phyloP scores from a whole-genome alignment of 2,888 invertebrate genomes.

The Ochlodes sylvanus region DNA sequence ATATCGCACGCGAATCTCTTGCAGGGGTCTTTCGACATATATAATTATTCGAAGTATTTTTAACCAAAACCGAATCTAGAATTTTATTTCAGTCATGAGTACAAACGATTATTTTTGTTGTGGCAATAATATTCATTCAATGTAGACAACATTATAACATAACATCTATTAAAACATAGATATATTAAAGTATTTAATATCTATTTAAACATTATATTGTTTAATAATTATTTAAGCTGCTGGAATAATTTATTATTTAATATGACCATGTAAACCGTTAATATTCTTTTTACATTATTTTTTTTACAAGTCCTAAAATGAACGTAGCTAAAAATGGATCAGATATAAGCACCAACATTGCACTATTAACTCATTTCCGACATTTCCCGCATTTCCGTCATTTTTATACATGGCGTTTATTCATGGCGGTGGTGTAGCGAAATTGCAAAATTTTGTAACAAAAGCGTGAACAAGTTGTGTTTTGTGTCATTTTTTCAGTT shows the following conservation, averaged over 20 bases:
- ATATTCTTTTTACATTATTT: neutral
- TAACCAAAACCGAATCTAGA: slow-evolving; percentile 59
- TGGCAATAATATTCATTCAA: slow-evolving; percentile 46
- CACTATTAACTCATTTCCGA: slow-evolving; percentile 11
- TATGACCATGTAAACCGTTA: too few relatives aligned
- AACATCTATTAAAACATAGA: neutral
- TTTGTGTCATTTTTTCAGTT: slow-evolving; percentile 46
- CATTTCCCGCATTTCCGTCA: slow-evolving; percentile 12
- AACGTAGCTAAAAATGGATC: neutral
- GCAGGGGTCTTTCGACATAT: slow-evolving; percentile 89
- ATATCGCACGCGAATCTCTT: slow-evolving; percentile 92
- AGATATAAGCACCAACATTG: slow-evolving; percentile 41
- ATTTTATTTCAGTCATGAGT: slow-evolving; percentile 66
- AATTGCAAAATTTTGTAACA: slow-evolving; percentile 62
- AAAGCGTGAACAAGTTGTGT: slow-evolving; percentile 60
- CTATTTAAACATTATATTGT: too few relatives aligned
- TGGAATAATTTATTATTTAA: too few relatives aligned
- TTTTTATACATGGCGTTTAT: slow-evolving; percentile 18
- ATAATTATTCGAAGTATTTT: slow-evolving; percentile 60
- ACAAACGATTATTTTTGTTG: slow-evolving; percentile 53
- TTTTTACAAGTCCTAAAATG: slow-evolving; percentile 17
- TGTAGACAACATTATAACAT: slow-evolving; percentile 8
- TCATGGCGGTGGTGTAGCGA: slow-evolving; percentile 64
- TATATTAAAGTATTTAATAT: neutral
- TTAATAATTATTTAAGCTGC: too few relatives aligned